Evolutionary conservation across 2,797 vertebrate species (phyloP).

Genomic region (Amazonetta brasiliensis): DNA sequence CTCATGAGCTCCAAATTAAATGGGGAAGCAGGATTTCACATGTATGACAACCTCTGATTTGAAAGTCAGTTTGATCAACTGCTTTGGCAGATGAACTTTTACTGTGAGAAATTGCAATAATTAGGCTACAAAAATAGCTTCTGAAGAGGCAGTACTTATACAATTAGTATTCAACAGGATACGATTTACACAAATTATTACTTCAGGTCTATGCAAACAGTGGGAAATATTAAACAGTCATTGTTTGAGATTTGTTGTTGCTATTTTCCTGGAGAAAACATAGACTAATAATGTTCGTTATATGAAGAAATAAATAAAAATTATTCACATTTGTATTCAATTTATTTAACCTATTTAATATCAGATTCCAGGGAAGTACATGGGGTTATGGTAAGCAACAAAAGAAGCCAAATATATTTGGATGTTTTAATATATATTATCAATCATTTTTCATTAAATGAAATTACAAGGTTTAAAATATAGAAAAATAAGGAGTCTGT

Average conservation of each 20-base stretch:
- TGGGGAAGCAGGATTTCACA: background rate
- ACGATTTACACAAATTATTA: background rate
- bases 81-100: conserved; percentile 25
- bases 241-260: background rate
- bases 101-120: conserved; percentile 37
- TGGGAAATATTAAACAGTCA: background rate
- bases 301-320: background rate
- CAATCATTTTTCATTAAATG: background rate
- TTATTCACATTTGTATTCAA: background rate
- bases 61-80: conserved; percentile 28
- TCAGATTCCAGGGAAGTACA: background rate
- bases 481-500: background rate
- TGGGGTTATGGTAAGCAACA: background rate
- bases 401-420: background rate
- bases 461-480: background rate
- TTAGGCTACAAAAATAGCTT: conserved; percentile 44
- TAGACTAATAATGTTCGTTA: background rate
- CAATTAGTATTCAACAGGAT: conserved; percentile 1
- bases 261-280: background rate
- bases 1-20: background rate
- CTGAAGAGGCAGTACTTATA: conserved; percentile 4
- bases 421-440: background rate
- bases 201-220: background rate
- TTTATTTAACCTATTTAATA: background rate
- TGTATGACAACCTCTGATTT: background rate